phyloP scores from a whole-genome alignment of 1,140 invertebrate genomes.

The Cherax destructor region DNA sequence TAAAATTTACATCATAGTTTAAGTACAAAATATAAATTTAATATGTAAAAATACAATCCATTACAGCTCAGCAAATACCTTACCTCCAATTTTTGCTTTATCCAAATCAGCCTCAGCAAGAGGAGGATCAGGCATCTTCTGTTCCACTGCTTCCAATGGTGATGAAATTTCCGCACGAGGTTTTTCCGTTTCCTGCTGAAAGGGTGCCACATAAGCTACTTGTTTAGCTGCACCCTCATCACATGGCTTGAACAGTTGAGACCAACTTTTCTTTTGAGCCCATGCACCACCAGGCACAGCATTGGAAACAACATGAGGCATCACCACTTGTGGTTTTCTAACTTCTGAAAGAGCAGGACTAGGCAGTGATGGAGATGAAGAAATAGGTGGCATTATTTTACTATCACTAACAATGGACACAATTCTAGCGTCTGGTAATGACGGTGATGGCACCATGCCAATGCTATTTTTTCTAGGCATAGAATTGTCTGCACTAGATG shows the following conservation, averaged over 20 bases:
- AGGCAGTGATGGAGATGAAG: neutral
- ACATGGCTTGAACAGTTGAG: slow-evolving; percentile 57
- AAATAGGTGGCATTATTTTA: slow-evolving; percentile 9
- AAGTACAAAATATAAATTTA: too few relatives aligned
- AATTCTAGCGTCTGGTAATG: slow-evolving; percentile 25
- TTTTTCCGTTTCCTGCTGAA: slow-evolving; percentile 52
- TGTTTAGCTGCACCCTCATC: slow-evolving; percentile 58
- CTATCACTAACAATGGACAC: slow-evolving; percentile 10
- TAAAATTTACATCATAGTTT: too few relatives aligned
- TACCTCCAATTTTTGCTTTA: slow-evolving; percentile 59
- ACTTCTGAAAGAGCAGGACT: slow-evolving; percentile 22
- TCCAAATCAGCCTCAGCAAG: slow-evolving; percentile 46
- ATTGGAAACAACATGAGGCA: slow-evolving; percentile 17
- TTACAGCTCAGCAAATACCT: neutral
- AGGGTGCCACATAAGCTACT: slow-evolving; percentile 61
- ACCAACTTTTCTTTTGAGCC: slow-evolving; percentile 66
- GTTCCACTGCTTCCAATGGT: slow-evolving; percentile 6
- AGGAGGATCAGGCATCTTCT: slow-evolving; percentile 23
- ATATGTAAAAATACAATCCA: too few relatives aligned
- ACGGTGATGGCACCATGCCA: neutral
- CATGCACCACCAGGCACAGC: slow-evolving; percentile 53
- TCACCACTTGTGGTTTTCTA: slow-evolving; percentile 4
- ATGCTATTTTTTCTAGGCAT: neutral
- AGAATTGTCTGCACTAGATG: neutral
- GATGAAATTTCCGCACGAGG: slow-evolving; percentile 22